These are phyloP conservation scores for Anguilla japonica DNA, from an alignment of 2,113 vertebrate genomes.

Conservation along the genomic window DNA sequence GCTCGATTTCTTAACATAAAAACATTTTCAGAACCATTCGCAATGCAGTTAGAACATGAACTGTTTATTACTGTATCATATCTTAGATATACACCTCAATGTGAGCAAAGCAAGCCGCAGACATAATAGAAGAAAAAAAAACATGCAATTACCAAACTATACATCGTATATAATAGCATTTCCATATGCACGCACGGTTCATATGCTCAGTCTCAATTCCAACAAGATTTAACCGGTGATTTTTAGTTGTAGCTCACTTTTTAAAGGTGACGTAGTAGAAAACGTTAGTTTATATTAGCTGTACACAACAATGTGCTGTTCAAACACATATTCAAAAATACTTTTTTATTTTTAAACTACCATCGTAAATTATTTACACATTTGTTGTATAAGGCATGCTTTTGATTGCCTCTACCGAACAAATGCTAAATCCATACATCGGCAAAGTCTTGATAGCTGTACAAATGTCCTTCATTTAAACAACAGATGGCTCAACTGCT, in stretches of 20 bases:
- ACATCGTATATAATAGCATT: constrained; percentile 25
- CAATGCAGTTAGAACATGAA: neutral
- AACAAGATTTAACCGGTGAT: neutral
- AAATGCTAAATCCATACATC: neutral
- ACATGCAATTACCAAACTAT: constrained; percentile 16
- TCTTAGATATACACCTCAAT: neutral
- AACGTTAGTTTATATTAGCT: constrained; percentile 32
- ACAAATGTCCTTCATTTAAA: constrained; percentile 12
- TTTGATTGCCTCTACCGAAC: constrained; percentile 11
- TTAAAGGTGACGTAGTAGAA: constrained; percentile 16
- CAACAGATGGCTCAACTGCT: neutral
- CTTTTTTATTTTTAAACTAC: constrained; percentile 21
- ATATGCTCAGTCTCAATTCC: neutral
- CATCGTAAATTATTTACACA: constrained; percentile 27
- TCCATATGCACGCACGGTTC: constrained; percentile 5
- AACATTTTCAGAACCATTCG: neutral
- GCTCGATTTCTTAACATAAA: neutral
- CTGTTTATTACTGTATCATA: constrained; percentile 11
- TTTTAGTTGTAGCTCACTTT: neutral
- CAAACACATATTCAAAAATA: constrained; percentile 38
- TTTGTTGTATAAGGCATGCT: constrained; percentile 24
- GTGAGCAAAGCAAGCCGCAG: neutral
- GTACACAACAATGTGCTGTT: constrained; percentile 32
- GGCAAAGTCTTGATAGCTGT: constrained; percentile 2
- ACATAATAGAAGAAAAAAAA: neutral